Percentiles rank a stretch among this genome's conserved stretches.
These are phyloP conservation scores for Cepaea nemoralis DNA, from an alignment of 1,140 invertebrate species.

Conservation along the genomic window DNA sequence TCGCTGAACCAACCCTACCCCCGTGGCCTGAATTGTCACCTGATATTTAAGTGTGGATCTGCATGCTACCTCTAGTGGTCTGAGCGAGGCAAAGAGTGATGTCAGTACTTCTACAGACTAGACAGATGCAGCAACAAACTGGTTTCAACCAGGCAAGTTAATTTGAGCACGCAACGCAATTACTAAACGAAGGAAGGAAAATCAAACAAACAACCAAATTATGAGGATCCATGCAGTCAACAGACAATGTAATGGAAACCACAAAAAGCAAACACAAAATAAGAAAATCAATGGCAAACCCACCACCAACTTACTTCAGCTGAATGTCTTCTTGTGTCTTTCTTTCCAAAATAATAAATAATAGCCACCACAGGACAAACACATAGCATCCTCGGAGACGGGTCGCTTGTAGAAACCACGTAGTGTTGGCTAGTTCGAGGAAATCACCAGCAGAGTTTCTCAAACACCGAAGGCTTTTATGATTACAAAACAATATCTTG, in stretches of 20 bases:
- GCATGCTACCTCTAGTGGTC: too few relatives aligned
- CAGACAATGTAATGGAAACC: not conserved
- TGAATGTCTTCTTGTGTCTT: not conserved
- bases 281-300: constrained; percentile 25
- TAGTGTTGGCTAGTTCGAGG: not conserved
- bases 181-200: not conserved
- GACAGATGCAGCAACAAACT: not conserved
- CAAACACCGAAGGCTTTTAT: not conserved
- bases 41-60: too few relatives aligned
- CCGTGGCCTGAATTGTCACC: too few relatives aligned
- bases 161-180: not conserved
- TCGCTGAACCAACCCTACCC: too few relatives aligned
- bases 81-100: too few relatives aligned
- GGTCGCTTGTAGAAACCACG: not conserved
- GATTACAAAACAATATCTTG: constrained; percentile 13
- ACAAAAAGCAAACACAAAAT: constrained; percentile 8
- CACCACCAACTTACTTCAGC: constrained; percentile 36
- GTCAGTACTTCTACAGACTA: too few relatives aligned
- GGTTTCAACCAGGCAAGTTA: not conserved
- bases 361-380: constrained; percentile 18
- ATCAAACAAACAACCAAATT: not conserved
- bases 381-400: constrained; percentile 8
- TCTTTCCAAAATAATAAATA: constrained; percentile 12
- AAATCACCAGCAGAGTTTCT: not conserved
- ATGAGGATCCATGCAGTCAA: not conserved